A percentile compares a stretch with the other conserved stretches of the same genome.
Evolutionary conservation across 2,888 invertebrate genomes (phyloP).

Genomic region (Caenorhabditis imperialis): DNA sequence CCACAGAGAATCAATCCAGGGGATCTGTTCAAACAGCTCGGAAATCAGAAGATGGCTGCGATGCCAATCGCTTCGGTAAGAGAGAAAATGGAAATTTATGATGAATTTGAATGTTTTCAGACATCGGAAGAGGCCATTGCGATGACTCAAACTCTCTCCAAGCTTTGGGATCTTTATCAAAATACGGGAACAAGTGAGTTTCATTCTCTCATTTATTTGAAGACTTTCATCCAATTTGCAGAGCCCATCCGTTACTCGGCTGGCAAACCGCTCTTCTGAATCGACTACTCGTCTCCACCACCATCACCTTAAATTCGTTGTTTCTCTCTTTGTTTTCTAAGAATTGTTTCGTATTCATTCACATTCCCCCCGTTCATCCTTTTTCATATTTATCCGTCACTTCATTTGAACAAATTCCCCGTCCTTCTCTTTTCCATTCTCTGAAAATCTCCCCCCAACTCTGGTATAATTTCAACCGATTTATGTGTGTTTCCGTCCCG

Average conservation of each 20-base stretch:
- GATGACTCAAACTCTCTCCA: not conserved
- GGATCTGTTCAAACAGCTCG: not conserved
- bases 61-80: not conserved
- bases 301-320: not conserved
- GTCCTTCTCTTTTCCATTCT: not conserved
- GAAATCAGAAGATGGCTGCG: not conserved
- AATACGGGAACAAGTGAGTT: conserved; percentile 19
- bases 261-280: not conserved
- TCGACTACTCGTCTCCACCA: not conserved
- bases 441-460: conserved; percentile 16
- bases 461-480: conserved; percentile 25
- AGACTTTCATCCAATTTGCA: conserved; percentile 5
- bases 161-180: not conserved
- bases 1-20: conserved; percentile 12
- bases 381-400: conserved; percentile 5
- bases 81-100: not conserved
- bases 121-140: not conserved
- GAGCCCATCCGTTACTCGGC: conserved; percentile 13
- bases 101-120: not conserved
- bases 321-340: not conserved
- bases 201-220: not conserved
- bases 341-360: not conserved
- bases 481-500: conserved; percentile 15
- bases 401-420: not conserved
- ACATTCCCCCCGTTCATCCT: not conserved